phyloP scores from a whole-genome alignment of 2,888 invertebrate species.

The Tipula vernalis region DNA sequence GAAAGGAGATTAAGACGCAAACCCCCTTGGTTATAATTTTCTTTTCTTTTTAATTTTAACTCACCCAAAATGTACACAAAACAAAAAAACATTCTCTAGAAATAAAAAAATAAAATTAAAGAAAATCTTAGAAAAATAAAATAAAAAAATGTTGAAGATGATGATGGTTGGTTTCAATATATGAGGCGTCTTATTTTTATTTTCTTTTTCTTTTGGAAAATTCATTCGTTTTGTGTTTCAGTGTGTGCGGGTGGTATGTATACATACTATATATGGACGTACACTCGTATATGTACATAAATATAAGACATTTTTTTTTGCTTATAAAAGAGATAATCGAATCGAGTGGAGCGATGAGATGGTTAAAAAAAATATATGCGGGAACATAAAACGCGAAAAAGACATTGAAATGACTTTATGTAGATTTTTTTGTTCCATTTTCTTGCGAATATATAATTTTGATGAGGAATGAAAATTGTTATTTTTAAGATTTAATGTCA shows the following conservation, averaged over 20 bases:
- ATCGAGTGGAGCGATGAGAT: neutral
- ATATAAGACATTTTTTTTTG: neutral
- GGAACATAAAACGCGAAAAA: neutral
- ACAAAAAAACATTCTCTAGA: neutral
- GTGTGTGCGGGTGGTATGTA: neutral
- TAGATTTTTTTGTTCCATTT: neutral
- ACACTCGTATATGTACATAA: neutral
- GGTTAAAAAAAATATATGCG: neutral
- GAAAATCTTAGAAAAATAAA: neutral
- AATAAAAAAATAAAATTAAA: neutral
- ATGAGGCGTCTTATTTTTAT: neutral
- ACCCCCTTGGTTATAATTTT: slow-evolving; percentile 4
- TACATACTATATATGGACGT: neutral
- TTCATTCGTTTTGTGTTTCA: neutral
- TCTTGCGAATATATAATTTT: neutral
- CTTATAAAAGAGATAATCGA: neutral
- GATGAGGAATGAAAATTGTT: slow-evolving; percentile 6
- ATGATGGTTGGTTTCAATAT: slow-evolving; percentile 4
- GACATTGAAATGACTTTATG: slow-evolving; percentile 8
- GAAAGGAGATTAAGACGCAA: neutral
- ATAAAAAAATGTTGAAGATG: neutral
- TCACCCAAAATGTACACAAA: neutral
- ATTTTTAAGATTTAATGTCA: slow-evolving; percentile 8
- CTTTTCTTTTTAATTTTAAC: neutral
- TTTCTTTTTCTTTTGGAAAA: neutral